Base-by-base conservation (phyloP, 2,797 vertebrate species). In the Monodelphis domestica region DNA sequence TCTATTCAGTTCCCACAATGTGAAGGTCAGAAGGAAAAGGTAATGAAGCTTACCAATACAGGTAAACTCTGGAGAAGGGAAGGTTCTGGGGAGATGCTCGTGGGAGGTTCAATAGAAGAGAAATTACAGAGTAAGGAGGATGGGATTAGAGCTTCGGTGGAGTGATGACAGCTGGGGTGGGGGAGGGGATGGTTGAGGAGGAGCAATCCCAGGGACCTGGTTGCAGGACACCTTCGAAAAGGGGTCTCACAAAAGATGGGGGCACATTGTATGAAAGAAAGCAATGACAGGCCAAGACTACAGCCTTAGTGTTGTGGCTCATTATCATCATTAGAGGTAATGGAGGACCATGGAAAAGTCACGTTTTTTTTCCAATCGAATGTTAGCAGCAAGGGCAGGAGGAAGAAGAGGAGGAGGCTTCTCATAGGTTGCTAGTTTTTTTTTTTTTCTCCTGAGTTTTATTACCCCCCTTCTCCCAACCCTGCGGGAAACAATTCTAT, bases 401-500 rank as follows among this genome's bases (percentile, higher is more conserved):
- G n/a, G 70, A 45, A 21, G n/a, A 78, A 15, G n/a, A 38, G 63
- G 17, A 70, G 89, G 53, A 94, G 54, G 87, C 90, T 93, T 11
- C 52, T n/a, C 89, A 17, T 2, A 4, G 53, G 33, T 90, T 90
- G 89, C 55, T 87, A n/a, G 59, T 30, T 90, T n/a, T 91, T 24
- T 56, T 28, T 1, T 70, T 38, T 45, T 59, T 30, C 70, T 92
- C 91, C 3, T 29, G 51, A 87, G 89, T 52, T 54, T 88, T 78
- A n/a, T n/a, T 89, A 24, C 87, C 50, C 4, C 56, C 89, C 29
- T n/a, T n/a, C 17, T 10, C 30, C 51, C 30, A n/a, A n/a, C 50
- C 4, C 70, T 24, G n/a, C n/a, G 78, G 56, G 28, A 93, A 92
- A 93, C 88, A 89, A 28, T 52, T 94, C 54, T 89, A 38, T 94